phyloP scores from a whole-genome alignment of 2,113 vertebrate genomes.

The Capreolus pygargus region DNA sequence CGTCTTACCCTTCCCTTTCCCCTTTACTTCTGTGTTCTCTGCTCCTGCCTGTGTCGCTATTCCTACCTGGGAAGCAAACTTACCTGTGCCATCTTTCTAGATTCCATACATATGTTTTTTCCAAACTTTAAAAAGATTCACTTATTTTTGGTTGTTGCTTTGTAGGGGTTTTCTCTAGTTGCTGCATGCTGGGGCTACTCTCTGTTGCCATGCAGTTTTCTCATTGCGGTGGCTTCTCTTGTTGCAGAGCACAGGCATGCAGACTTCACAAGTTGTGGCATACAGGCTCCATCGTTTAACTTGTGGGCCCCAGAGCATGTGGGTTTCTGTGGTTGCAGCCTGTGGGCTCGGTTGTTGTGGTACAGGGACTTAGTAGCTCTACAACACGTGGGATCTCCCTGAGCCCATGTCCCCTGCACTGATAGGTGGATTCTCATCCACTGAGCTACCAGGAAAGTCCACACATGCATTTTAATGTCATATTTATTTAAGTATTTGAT shows the following conservation, averaged over 20 bases:
- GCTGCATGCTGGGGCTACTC: not conserved
- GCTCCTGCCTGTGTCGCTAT: not conserved
- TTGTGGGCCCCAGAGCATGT: not conserved
- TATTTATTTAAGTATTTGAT: not conserved
- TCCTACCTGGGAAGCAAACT: not conserved
- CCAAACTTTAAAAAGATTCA: not conserved
- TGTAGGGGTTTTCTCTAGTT: not conserved
- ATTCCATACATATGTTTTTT: not conserved
- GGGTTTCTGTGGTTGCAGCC: not conserved
- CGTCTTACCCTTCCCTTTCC: not conserved
- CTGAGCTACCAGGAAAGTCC: not conserved
- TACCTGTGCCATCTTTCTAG: not conserved
- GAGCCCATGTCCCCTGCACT: not conserved
- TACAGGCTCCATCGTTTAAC: not conserved
- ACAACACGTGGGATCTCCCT: not conserved
- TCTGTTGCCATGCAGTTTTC: not conserved
- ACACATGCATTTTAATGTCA: not conserved
- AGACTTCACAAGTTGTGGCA: not conserved
- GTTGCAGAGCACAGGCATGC: not conserved
- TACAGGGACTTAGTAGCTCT: not conserved
- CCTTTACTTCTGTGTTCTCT: not conserved
- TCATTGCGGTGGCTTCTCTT: not conserved
- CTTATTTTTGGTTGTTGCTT: not conserved
- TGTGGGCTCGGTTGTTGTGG: not conserved
- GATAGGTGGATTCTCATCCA: not conserved